Conservation (phyloP, 35 echinoderm and acorn worm genomes). For the Apostichopus parvimensis region DNA sequence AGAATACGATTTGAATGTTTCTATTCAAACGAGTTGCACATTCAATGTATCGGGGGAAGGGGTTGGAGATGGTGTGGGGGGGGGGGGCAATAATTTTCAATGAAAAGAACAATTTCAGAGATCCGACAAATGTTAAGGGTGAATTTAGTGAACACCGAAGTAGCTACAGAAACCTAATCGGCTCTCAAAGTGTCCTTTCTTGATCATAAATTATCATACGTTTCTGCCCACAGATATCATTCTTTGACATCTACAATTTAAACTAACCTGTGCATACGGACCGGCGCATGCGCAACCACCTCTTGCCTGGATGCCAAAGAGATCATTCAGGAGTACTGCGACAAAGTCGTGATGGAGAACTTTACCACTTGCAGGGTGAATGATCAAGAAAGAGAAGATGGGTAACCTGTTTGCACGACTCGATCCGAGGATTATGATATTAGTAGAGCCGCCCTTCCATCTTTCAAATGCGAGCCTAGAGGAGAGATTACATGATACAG, state of each 20-base stretch:
- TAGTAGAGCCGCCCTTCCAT: constrained; percentile 60
- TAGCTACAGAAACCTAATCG: too few relatives aligned
- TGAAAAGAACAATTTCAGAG: too few relatives aligned
- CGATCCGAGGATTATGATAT: constrained; percentile 83
- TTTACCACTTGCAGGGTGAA: constrained; percentile 77
- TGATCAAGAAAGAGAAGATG: constrained; percentile 94
- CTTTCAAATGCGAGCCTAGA: constrained; percentile 75
- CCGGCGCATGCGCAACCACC: constrained; percentile 97
- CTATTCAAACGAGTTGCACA: too few relatives aligned
- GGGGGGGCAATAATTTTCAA: too few relatives aligned
- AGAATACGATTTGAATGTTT: too few relatives aligned
- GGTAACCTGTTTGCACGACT: constrained; percentile 66
- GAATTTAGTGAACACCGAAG: too few relatives aligned
- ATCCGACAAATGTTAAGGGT: too few relatives aligned
- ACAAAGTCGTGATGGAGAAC: constrained; percentile 96
- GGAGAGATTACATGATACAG: background rate
- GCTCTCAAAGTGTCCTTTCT: too few relatives aligned
- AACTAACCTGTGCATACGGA: constrained; percentile 89
- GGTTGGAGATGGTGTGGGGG: too few relatives aligned
- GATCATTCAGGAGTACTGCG: constrained; percentile 88
- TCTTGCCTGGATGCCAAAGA: constrained; percentile 94
- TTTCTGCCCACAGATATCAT: background rate
- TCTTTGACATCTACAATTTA: background rate
- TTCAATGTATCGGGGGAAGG: too few relatives aligned
- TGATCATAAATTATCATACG: too few relatives aligned